Evolutionary conservation across 2,888 invertebrate species (phyloP).

Genomic region (Timema podura): DNA sequence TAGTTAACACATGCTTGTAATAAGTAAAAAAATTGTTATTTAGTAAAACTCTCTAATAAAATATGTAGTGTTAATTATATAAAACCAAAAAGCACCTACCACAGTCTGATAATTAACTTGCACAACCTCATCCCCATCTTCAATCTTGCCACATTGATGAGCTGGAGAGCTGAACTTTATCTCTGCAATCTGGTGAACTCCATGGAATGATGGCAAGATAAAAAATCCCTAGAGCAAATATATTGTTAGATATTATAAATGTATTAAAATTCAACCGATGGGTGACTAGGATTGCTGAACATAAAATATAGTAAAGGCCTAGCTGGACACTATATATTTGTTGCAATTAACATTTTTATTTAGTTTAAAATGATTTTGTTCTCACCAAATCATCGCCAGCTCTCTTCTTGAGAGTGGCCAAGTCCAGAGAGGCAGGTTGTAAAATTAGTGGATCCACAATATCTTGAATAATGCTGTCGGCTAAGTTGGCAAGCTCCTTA

Average conservation of each 20-base stretch:
- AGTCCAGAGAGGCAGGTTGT: slow-evolving; percentile 85
- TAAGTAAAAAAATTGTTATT: too few relatives aligned
- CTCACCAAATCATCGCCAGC: slow-evolving; percentile 73
- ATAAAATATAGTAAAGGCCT: too few relatives aligned
- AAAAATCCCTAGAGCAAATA: slow-evolving; percentile 65
- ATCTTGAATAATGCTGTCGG: slow-evolving; percentile 77
- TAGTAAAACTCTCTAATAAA: too few relatives aligned
- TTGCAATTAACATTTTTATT: too few relatives aligned
- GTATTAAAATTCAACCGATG: slow-evolving; percentile 10
- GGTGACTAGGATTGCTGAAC: neutral
- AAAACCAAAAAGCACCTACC: slow-evolving; percentile 18
- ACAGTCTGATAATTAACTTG: slow-evolving; percentile 69
- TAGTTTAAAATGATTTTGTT: neutral
- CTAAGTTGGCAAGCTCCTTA: slow-evolving; percentile 68
- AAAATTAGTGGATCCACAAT: slow-evolving; percentile 85
- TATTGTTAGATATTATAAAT: neutral
- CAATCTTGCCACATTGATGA: slow-evolving; percentile 86
- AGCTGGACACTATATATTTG: too few relatives aligned
- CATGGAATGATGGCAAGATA: slow-evolving; percentile 80
- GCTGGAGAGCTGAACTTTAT: slow-evolving; percentile 90
- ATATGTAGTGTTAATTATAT: too few relatives aligned
- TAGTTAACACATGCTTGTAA: too few relatives aligned
- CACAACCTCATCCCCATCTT: slow-evolving; percentile 94
- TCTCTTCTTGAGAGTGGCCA: slow-evolving; percentile 78
- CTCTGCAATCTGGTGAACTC: slow-evolving; percentile 73